Evolutionary conservation across 53 echinoderm and acorn worm genomes (phyloP).

Genomic region (Arbacia lixula): DNA sequence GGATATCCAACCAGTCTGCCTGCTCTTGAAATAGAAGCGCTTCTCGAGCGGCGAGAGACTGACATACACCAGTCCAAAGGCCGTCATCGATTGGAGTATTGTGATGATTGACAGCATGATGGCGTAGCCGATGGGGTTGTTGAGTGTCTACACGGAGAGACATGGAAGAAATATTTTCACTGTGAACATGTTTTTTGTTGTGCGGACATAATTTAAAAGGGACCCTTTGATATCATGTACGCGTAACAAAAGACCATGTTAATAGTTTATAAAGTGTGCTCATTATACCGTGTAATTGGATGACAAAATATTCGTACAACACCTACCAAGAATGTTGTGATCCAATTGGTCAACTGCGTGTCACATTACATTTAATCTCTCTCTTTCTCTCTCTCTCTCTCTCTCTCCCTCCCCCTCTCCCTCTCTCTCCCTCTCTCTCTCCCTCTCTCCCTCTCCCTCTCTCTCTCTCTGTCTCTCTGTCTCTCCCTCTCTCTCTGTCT

Average conservation of each 20-base stretch:
- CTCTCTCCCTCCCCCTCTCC: neutral
- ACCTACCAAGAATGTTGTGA: too few species aligned
- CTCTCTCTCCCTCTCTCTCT: neutral
- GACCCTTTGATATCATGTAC: too few species aligned
- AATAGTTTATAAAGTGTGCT: too few species aligned
- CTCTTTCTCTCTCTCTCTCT: too few species aligned
- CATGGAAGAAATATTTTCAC: too few species aligned
- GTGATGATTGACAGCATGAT: conserved; percentile 68
- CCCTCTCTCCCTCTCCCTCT: neutral
- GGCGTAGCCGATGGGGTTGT: conserved; percentile 69
- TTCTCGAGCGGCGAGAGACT: conserved; percentile 71
- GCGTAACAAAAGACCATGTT: too few species aligned
- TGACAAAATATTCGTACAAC: too few species aligned
- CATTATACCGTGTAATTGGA: too few species aligned
- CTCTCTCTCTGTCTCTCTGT: neutral
- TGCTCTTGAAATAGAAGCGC: conserved; percentile 74
- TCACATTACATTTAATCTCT: too few species aligned
- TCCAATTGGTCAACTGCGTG: too few species aligned
- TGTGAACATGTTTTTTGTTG: too few species aligned
- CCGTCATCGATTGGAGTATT: conserved; percentile 74
- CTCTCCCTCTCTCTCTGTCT: neutral
- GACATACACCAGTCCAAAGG: conserved; percentile 78
- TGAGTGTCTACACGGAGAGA: conserved; percentile 36
- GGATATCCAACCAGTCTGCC: conserved; percentile 72
- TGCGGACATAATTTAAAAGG: too few species aligned